These are phyloP conservation scores for Carpatolechia fugitivella DNA, from an alignment of 2,888 invertebrate genomes.

Conservation along the genomic window DNA sequence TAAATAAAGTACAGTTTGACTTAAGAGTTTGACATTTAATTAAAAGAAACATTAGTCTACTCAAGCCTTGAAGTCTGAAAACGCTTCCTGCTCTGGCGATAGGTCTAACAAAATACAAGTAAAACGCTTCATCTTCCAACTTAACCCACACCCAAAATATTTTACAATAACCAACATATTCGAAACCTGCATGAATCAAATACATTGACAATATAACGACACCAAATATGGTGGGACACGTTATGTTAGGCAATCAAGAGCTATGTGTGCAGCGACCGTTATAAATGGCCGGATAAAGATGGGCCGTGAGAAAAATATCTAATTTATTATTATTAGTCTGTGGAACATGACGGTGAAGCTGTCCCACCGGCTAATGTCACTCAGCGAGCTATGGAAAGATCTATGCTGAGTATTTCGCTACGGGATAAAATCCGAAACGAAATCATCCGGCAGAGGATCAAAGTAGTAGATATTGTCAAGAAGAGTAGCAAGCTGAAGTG, in stretches of 20 bases:
- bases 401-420: too few species aligned
- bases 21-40: too few species aligned
- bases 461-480: too few species aligned
- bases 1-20: too few species aligned
- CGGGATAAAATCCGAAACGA: too few species aligned
- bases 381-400: too few species aligned
- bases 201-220: slow-evolving; percentile 7
- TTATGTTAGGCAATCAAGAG: slow-evolving; percentile 8
- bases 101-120: not conserved
- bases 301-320: slow-evolving; percentile 6
- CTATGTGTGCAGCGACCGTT: not conserved
- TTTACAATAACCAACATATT: slow-evolving; percentile 25
- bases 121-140: not conserved
- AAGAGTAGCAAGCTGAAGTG: too few species aligned
- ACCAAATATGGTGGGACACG: slow-evolving; percentile 20
- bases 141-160: not conserved
- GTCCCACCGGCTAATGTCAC: too few species aligned
- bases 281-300: slow-evolving; percentile 3
- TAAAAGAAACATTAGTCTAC: too few species aligned
- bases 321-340: not conserved
- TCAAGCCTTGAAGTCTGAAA: too few species aligned
- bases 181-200: slow-evolving; percentile 26
- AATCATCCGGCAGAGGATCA: too few species aligned
- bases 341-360: not conserved
- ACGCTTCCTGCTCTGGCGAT: too few species aligned